phyloP scores from a whole-genome alignment of 2,797 vertebrate genomes.

The Sphenopsis melanotis region DNA sequence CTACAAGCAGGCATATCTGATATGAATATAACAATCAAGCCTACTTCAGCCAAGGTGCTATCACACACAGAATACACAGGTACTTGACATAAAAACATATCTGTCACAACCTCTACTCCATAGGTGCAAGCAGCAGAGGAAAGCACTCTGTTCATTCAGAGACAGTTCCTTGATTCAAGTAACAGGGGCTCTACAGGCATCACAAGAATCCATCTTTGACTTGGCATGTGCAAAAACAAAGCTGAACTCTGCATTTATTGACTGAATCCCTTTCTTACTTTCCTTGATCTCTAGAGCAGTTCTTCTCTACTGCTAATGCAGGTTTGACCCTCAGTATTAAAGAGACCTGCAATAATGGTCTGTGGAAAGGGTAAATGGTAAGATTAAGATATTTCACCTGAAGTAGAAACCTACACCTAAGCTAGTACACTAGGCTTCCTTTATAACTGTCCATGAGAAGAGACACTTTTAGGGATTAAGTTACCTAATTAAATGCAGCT shows the following conservation, averaged over 20 bases:
- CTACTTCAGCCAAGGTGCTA: not conserved
- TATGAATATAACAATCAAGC: not conserved
- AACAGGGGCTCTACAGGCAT: not conserved
- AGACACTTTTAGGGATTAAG: not conserved
- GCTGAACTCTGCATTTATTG: not conserved
- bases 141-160: constrained; percentile 8
- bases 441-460: not conserved
- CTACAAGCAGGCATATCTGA: not conserved
- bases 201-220: constrained; percentile 1
- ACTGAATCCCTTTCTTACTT: not conserved
- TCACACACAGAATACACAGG: not conserved
- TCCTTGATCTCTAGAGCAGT: not conserved
- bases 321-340: not conserved
- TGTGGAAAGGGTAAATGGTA: not conserved
- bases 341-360: not conserved
- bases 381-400: not conserved
- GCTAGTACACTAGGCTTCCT: not conserved
- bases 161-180: not conserved
- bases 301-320: not conserved
- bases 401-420: not conserved
- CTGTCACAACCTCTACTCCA: constrained; percentile 25
- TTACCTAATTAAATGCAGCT: not conserved
- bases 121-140: not conserved
- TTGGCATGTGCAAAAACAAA: not conserved
- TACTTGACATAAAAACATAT: constrained; percentile 2